Percentiles rank a stretch among this genome's conserved stretches.
Evolutionary conservation across 1,140 invertebrate species (phyloP).

Genomic region (Euwallacea fornicatus): DNA sequence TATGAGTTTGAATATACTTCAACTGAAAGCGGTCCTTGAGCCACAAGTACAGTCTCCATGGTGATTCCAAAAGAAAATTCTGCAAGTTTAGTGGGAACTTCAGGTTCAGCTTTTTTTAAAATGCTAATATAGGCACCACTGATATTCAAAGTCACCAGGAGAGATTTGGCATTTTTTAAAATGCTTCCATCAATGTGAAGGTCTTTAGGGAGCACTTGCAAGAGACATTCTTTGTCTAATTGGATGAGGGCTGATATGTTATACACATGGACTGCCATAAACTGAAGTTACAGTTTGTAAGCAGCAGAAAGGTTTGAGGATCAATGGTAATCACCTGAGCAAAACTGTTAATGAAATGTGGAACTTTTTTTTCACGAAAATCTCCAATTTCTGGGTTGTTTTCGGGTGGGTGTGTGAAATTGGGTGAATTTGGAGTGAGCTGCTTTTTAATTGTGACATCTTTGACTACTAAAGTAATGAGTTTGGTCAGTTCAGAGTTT

Average conservation of each 20-base stretch:
- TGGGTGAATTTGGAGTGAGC: slow-evolving; percentile 50
- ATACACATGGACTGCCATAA: slow-evolving; percentile 83
- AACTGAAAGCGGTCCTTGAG: slow-evolving; percentile 74
- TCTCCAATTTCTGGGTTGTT: slow-evolving; percentile 55
- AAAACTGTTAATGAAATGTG: slow-evolving; percentile 76
- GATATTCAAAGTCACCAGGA: slow-evolving; percentile 71
- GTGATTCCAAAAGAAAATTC: slow-evolving; percentile 73
- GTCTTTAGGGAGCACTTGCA: slow-evolving; percentile 74
- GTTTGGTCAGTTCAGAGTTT: slow-evolving; percentile 85
- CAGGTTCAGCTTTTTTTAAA: slow-evolving; percentile 48
- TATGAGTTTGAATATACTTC: slow-evolving; percentile 59
- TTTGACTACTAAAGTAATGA: slow-evolving; percentile 79
- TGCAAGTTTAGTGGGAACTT: slow-evolving; percentile 61
- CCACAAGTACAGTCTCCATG: slow-evolving; percentile 72
- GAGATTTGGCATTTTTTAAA: slow-evolving; percentile 69
- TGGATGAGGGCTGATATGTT: slow-evolving; percentile 76
- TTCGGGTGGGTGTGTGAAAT: neutral
- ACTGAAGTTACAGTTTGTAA: slow-evolving; percentile 55
- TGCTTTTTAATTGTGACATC: slow-evolving; percentile 85
- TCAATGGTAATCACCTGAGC: slow-evolving; percentile 61
- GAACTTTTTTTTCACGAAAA: slow-evolving; percentile 73
- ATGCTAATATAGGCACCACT: slow-evolving; percentile 60
- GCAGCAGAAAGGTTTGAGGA: neutral
- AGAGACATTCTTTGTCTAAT: slow-evolving; percentile 66
- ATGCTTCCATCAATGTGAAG: slow-evolving; percentile 77